Evolutionary conservation across 2,113 vertebrate species (phyloP).

Genomic region (Aramus guarauna): DNA sequence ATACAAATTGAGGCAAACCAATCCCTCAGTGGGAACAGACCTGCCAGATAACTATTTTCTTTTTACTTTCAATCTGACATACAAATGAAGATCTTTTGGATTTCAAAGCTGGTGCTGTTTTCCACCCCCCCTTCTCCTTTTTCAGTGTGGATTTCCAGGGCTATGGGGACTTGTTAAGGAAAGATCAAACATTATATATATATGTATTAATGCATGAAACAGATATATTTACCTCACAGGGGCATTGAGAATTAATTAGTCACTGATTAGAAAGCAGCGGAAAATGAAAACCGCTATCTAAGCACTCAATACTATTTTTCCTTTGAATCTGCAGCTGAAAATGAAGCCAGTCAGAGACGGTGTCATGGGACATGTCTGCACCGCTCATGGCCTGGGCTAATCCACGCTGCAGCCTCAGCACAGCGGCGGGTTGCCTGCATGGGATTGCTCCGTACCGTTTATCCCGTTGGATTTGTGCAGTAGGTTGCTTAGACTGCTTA

Average conservation of each 20-base stretch:
- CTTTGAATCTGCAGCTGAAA: not conserved
- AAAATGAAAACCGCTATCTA: slow-evolving; percentile 9
- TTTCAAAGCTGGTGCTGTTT: slow-evolving; percentile 54
- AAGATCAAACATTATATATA: slow-evolving; percentile 69
- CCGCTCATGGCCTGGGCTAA: fast-evolving
- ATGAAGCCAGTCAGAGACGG: fast-evolving
- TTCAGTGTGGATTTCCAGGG: slow-evolving; percentile 47
- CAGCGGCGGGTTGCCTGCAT: not conserved
- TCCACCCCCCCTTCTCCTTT: not conserved
- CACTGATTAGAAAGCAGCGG: slow-evolving; percentile 23
- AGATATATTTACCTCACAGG: slow-evolving; percentile 65
- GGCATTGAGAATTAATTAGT: slow-evolving; percentile 70
- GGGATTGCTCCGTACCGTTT: fast-evolving
- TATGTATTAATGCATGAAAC: slow-evolving; percentile 69
- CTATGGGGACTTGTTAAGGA: slow-evolving; percentile 68
- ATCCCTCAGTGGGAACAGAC: slow-evolving; percentile 18
- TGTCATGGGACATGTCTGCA: fast-evolving
- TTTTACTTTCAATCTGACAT: slow-evolving; percentile 37
- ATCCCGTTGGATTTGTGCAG: fast-evolving
- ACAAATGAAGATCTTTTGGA: slow-evolving; percentile 50
- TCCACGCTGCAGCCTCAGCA: not conserved
- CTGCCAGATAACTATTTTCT: slow-evolving; percentile 59
- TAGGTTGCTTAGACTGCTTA: fast-evolving
- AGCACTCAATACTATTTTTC: not conserved
- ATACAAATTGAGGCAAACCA: slow-evolving; percentile 61